Conservation (phyloP, 2,888 invertebrate species). For the Cheilosia urbana region DNA sequence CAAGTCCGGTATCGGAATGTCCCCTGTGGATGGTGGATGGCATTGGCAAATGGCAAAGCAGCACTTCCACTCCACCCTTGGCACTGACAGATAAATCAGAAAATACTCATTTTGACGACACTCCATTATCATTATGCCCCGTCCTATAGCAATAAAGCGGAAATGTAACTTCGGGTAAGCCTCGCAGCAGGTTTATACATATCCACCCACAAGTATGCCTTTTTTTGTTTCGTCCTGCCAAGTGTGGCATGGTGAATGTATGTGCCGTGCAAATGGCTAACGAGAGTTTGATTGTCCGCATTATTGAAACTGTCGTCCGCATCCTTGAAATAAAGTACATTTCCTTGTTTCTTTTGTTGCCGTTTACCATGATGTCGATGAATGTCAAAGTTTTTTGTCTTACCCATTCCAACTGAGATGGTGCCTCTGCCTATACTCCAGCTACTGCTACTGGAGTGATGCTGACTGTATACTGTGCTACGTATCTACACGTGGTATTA, state of each 20-base stretch:
- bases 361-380: slow-evolving; percentile 24
- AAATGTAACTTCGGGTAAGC: slow-evolving; percentile 40
- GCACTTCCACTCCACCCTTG: not conserved
- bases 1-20: not conserved
- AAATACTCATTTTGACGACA: slow-evolving; percentile 63
- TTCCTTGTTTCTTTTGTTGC: slow-evolving; percentile 31
- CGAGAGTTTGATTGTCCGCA: slow-evolving; percentile 69
- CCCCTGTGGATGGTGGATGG: slow-evolving; percentile 22
- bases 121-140: slow-evolving; percentile 62
- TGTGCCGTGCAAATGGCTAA: slow-evolving; percentile 58
- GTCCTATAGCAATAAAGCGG: slow-evolving; percentile 56
- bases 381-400: slow-evolving; percentile 19
- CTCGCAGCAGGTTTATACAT: slow-evolving; percentile 14
- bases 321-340: not conserved
- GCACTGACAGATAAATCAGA: slow-evolving; percentile 52
- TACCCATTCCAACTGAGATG: not conserved
- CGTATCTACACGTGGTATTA: slow-evolving; percentile 49
- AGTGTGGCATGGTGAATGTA: not conserved
- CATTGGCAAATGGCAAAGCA: not conserved
- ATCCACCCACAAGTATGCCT: not conserved
- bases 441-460: not conserved
- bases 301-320: slow-evolving; percentile 50
- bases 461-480: not conserved
- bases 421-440: slow-evolving; percentile 20
- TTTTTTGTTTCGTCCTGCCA: not conserved